phyloP scores from a whole-genome alignment of 2,888 invertebrate species.

The Dermolepida albohirtum region DNA sequence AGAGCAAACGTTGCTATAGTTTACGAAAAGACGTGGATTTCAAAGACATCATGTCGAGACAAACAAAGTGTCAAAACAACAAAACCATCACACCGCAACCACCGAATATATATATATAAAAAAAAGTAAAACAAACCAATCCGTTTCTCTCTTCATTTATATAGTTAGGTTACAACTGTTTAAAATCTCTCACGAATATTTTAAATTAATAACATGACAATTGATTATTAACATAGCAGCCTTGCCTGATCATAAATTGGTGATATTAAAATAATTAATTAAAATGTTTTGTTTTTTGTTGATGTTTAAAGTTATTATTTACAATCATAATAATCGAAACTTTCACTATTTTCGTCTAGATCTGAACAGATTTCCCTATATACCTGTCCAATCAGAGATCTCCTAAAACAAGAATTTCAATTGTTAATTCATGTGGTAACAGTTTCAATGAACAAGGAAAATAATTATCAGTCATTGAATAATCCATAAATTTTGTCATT shows the following conservation, averaged over 20 bases:
- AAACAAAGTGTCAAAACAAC: too few species aligned
- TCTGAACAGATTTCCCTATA: constrained; percentile 84
- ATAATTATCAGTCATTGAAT: too few species aligned
- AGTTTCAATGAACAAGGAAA: constrained; percentile 49
- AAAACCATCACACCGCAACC: too few species aligned
- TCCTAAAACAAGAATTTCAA: constrained; percentile 68
- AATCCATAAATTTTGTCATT: too few species aligned
- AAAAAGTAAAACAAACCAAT: too few species aligned
- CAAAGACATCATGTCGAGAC: too few species aligned
- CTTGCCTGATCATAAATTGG: constrained; percentile 39
- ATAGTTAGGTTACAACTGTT: too few species aligned
- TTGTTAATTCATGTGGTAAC: too few species aligned
- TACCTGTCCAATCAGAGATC: constrained; percentile 81
- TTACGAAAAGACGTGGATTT: not conserved
- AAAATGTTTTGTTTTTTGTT: constrained; percentile 7
- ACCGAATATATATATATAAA: too few species aligned
- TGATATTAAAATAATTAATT: constrained; percentile 23
- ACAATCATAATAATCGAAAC: constrained; percentile 59
- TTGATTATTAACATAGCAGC: constrained; percentile 33
- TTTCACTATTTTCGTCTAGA: constrained; percentile 75
- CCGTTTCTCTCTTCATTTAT: too few species aligned
- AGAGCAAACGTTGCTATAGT: constrained; percentile 11
- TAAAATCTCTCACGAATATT: not conserved
- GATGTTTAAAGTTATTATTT: constrained; percentile 40
- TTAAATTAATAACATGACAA: not conserved